Conservation (phyloP, 2,888 invertebrate genomes). For the Nesidiocoris tenuis region DNA sequence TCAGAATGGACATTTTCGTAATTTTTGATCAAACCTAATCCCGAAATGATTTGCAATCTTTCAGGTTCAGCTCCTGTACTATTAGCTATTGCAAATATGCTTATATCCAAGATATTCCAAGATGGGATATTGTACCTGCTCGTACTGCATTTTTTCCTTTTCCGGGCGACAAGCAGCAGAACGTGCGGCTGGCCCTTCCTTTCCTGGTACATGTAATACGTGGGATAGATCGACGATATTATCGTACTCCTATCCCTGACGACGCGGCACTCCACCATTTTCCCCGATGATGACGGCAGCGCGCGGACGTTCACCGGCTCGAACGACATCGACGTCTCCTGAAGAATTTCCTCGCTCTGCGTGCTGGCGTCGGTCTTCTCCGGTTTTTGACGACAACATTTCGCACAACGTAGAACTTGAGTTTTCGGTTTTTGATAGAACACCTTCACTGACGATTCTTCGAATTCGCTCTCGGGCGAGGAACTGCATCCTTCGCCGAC, state of each 20-base stretch:
- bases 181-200: not conserved
- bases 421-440: no score
- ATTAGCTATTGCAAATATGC: no score
- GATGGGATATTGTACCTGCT: no score
- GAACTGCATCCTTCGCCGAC: not conserved
- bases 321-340: not conserved
- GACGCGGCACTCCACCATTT: constrained; percentile 18
- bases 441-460: not conserved
- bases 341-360: not conserved
- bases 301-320: not conserved
- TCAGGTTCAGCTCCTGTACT: no score
- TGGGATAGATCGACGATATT: constrained; percentile 5
- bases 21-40: no score
- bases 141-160: constrained; percentile 26
- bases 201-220: constrained; percentile 19
- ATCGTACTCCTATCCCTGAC: constrained; percentile 14
- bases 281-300: not conserved
- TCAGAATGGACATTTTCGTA: no score
- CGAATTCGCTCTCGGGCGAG: not conserved
- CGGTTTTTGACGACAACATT: not conserved
- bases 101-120: no score
- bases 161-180: constrained; percentile 12
- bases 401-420: not conserved
- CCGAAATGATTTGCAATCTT: no score
- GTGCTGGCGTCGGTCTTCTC: not conserved